A percentile compares a stretch with the other conserved stretches of the same genome.
Conservation (phyloP, 2,113 vertebrate genomes). For the Toxotes jaculatrix region DNA sequence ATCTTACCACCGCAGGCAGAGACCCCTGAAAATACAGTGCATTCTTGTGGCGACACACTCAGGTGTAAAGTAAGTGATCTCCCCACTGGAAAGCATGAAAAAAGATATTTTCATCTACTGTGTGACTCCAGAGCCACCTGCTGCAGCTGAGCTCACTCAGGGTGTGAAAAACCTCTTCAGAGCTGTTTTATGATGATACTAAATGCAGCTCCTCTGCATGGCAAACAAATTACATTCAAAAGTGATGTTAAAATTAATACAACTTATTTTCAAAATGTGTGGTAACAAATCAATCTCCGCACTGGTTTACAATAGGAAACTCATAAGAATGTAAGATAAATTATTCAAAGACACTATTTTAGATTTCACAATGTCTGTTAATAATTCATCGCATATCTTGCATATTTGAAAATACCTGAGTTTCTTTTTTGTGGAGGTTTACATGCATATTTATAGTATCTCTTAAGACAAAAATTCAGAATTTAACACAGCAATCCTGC, state of each 20-base stretch:
- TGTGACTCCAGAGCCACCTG: constrained; percentile 50
- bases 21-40: constrained; percentile 17
- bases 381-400: constrained; percentile 75
- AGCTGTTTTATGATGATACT: constrained; percentile 6
- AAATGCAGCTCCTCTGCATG: constrained; percentile 9
- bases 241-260: constrained; percentile 12
- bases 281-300: constrained; percentile 55
- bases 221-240: neutral
- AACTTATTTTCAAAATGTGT: constrained; percentile 12
- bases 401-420: constrained; percentile 71
- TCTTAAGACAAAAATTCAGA: constrained; percentile 29
- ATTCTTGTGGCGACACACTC: constrained; percentile 33
- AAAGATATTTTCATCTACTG: constrained; percentile 45
- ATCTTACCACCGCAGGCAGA: neutral
- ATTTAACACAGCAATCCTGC: constrained; percentile 18
- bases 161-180: constrained; percentile 12
- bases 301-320: constrained; percentile 56
- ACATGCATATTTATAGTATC: constrained; percentile 44
- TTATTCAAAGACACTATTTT: constrained; percentile 78
- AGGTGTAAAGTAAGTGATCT: constrained; percentile 36
- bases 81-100: constrained; percentile 44
- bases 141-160: constrained; percentile 50
- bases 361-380: constrained; percentile 75
- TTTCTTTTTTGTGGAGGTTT: constrained; percentile 45
- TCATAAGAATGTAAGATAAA: constrained; percentile 68